These are phyloP conservation scores for Calliopsis andreniformis DNA, from an alignment of 1,140 invertebrate species.

Conservation along the genomic window DNA sequence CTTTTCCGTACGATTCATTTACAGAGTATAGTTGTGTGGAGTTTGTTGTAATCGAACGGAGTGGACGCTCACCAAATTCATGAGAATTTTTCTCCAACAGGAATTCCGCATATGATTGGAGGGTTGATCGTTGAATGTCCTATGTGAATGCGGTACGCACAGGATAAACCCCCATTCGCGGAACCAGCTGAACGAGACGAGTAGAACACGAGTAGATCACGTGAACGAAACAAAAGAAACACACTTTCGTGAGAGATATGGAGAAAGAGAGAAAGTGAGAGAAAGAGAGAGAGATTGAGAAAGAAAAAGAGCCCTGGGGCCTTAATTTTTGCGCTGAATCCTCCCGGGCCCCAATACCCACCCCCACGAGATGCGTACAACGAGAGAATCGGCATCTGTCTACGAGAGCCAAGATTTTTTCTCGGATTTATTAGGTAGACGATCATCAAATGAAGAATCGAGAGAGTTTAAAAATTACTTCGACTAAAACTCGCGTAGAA, in stretches of 20 bases:
- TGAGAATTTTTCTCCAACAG: constrained; percentile 45
- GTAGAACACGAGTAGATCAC: constrained; percentile 53
- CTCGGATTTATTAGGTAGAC: constrained; percentile 21
- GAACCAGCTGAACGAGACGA: constrained; percentile 63
- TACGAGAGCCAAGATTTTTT: not conserved
- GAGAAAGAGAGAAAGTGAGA: constrained; percentile 43
- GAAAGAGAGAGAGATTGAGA: constrained; percentile 40
- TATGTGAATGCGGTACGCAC: constrained; percentile 48
- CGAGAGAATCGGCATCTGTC: constrained; percentile 18
- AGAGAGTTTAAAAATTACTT: not conserved
- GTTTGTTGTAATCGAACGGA: not conserved
- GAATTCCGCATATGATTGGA: constrained; percentile 38
- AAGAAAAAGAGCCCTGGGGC: constrained; percentile 75
- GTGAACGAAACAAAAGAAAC: constrained; percentile 40
- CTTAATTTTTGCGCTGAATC: constrained; percentile 76
- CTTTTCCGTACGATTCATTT: constrained; percentile 12
- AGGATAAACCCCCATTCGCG: constrained; percentile 62
- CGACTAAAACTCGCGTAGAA: constrained; percentile 1
- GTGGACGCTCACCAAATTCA: constrained; percentile 25
- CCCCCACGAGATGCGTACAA: constrained; percentile 31
- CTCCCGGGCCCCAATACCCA: constrained; percentile 71
- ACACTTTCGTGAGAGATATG: constrained; percentile 17
- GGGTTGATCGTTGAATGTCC: constrained; percentile 52
- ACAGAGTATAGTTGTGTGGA: not conserved
- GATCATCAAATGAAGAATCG: not conserved